These are phyloP conservation scores for Callorhinus ursinus DNA, from an alignment of 2,113 vertebrate genomes.

Conservation along the genomic window DNA sequence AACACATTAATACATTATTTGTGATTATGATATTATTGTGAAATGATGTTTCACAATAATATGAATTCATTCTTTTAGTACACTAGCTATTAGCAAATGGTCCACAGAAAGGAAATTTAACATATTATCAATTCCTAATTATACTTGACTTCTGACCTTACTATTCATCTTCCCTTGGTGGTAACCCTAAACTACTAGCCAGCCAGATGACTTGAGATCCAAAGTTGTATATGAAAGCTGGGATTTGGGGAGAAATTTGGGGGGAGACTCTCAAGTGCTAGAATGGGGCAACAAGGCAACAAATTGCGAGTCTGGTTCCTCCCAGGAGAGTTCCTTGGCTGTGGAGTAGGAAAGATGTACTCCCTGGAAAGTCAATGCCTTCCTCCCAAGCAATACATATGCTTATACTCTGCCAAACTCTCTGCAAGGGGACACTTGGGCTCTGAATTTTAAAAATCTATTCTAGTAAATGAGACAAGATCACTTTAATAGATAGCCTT, in stretches of 20 bases:
- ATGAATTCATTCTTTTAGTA: constrained; percentile 21
- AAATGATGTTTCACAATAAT: background rate
- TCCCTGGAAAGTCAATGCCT: background rate
- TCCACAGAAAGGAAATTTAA: constrained; percentile 19
- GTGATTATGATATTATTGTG: background rate
- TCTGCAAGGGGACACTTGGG: background rate
- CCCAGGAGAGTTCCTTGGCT: constrained; percentile 28
- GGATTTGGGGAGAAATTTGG: background rate
- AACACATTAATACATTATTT: background rate
- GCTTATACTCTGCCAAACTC: background rate
- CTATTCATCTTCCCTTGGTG: background rate
- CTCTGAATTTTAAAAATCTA: constrained; percentile 29
- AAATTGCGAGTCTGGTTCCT: constrained; percentile 16
- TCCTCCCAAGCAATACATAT: background rate
- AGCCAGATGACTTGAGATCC: background rate
- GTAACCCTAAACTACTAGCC: background rate
- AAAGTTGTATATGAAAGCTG: background rate
- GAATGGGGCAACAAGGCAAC: background rate
- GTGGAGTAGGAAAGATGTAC: background rate
- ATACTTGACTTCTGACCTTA: constrained; percentile 12
- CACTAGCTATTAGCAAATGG: background rate
- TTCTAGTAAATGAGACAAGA: background rate
- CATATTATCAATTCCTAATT: background rate
- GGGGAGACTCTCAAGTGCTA: background rate
- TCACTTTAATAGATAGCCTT: background rate